Percentiles rank a stretch among this genome's conserved stretches.
phyloP scores from a whole-genome alignment of 2,113 vertebrate genomes.

The Spea multiplicata region DNA sequence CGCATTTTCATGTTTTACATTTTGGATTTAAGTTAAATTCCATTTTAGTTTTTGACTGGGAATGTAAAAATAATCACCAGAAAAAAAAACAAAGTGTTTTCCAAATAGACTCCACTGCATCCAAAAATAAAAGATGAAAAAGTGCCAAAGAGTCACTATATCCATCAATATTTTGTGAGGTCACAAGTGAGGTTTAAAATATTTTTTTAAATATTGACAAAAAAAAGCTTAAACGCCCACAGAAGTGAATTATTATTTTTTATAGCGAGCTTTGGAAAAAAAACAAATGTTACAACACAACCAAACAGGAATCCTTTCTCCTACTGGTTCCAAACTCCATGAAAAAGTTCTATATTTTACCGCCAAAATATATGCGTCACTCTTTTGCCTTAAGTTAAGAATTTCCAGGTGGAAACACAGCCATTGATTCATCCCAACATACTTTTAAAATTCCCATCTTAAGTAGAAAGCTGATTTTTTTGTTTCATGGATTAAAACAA shows the following conservation, averaged over 20 bases:
- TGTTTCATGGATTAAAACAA: slow-evolving; percentile 1
- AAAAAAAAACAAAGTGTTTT: no score
- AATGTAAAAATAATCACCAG: no score
- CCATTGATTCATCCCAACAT: background rate
- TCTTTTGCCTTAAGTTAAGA: slow-evolving; percentile 16
- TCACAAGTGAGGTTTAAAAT: background rate
- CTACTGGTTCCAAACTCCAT: slow-evolving; percentile 30
- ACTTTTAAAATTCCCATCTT: background rate
- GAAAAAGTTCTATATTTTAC: slow-evolving; percentile 24
- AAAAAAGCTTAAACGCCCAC: no score
- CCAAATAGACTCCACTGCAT: no score
- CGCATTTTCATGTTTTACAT: no score
- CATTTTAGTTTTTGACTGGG: no score
- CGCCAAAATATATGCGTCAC: slow-evolving; percentile 17
- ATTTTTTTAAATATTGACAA: slow-evolving; percentile 5
- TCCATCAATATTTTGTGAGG: background rate
- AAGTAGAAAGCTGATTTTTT: slow-evolving; percentile 5
- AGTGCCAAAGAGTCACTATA: background rate
- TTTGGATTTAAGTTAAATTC: no score
- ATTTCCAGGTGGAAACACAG: slow-evolving; percentile 10
- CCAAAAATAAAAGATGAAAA: background rate
- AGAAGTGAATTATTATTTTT: slow-evolving; percentile 3
- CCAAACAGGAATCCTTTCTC: slow-evolving; percentile 17
- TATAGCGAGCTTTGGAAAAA: slow-evolving; percentile 28
- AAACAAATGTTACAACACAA: slow-evolving; percentile 1